Evolutionary conservation across 2,888 invertebrate species (phyloP), one percentile per base, ranked within the genome.

Genomic region (Nymphalis urticae): DNA sequence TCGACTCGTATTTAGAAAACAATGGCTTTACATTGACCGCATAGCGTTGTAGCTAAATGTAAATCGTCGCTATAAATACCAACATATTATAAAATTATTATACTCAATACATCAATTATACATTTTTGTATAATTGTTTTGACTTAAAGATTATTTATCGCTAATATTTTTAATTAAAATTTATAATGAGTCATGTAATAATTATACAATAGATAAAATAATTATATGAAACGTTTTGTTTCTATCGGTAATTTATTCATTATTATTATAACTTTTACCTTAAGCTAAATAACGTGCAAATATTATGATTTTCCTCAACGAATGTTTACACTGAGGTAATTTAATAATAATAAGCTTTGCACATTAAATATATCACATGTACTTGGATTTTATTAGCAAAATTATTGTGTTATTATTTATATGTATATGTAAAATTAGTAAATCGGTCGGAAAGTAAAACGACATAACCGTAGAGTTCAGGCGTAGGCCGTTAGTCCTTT

Each of bases 1-100:
- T 48, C 32, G 62, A 50, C 50, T 48, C 50, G 53, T 66, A 53
- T 64, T 71, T 65, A 71, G 64, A 67, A 65, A 71, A 71, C 68
- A 71, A 71, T 68, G 58, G 51, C 42, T 16, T 13, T 32, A 47
- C 59, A 60, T 62, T 36, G 13, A 47, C 54, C 53, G 51, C 50
- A 50, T 32, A 24, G 32, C 60, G 42, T 51, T 42, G 9, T 24
- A 64, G 58, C 47, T 53, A 48, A n/a, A n/a, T 9, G 17, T 21
- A 32, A 21, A 32, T 32, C 6, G 27, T 32, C 6, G 5, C 27
- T n/a, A 32, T 36, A 32, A 56, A 32, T n/a, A 56, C 6, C 32
- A 56, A 32, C n/a, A 56, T 13, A 24, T 24, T 53, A 24, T 4
- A 53, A 53, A 13, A 53, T 21, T 4, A 13, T 10, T 1, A 4